Percentiles rank a stretch among this genome's conserved stretches.
Evolutionary conservation across 2,888 invertebrate genomes (phyloP).

Genomic region (Polydrusus tereticollis): DNA sequence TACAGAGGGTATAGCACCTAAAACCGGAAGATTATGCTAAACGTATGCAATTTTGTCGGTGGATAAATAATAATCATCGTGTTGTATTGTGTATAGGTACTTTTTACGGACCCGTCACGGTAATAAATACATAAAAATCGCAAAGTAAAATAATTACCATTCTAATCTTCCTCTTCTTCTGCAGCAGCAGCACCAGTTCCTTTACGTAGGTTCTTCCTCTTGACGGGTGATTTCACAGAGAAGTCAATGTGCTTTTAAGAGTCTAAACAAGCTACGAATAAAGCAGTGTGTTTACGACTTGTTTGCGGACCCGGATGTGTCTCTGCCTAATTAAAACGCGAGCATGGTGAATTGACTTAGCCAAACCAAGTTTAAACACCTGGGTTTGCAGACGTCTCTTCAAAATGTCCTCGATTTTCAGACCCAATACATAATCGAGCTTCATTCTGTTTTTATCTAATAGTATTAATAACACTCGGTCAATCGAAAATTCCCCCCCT

Average conservation of each 20-base stretch:
- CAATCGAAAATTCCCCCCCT: no score
- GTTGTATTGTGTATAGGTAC: no score
- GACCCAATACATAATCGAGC: conserved; percentile 99
- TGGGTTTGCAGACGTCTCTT: conserved; percentile 99
- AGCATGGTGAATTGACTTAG: conserved; percentile 99
- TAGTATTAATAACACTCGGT: no score
- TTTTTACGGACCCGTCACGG: no score
- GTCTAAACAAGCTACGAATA: conserved; percentile 96
- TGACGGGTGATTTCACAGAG: conserved; percentile 98
- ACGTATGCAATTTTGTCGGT: no score
- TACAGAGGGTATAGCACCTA: no score
- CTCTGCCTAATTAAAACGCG: conserved; percentile 98
- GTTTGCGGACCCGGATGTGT: conserved; percentile 99
- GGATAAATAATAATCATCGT: no score
- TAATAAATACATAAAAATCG: conserved; percentile 21
- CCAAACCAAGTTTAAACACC: conserved; percentile 98
- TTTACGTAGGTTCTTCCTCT: conserved; percentile 99
- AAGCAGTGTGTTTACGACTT: conserved; percentile 99
- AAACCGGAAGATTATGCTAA: no score
- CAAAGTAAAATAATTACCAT: background rate
- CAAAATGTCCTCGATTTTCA: conserved; percentile 99
- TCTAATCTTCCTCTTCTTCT: conserved; percentile 85
- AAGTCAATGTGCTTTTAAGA: conserved; percentile 98
- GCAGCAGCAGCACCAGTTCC: conserved; percentile 82
- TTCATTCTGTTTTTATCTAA: conserved; percentile 99